Evolutionary conservation across 2,113 vertebrate genomes (phyloP).

Genomic region (Hiodon tergisus): DNA sequence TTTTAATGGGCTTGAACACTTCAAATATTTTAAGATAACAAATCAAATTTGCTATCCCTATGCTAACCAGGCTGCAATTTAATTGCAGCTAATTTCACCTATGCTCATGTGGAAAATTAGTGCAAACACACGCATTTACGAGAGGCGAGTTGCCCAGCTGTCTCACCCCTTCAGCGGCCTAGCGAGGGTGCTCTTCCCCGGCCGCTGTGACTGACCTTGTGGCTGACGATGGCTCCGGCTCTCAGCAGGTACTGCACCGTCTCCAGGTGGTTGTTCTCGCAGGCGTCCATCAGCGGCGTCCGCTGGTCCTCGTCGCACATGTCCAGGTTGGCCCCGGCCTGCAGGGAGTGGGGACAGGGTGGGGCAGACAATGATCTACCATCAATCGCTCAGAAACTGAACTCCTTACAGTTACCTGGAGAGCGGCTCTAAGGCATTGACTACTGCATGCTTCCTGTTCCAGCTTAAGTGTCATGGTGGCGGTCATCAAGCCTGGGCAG

Average conservation of each 20-base stretch:
- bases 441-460: not conserved
- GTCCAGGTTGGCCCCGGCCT: slow-evolving; percentile 95
- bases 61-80: too few relatives aligned
- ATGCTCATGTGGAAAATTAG: too few relatives aligned
- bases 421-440: not conserved
- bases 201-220: slow-evolving; percentile 67
- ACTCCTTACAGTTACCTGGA: not conserved
- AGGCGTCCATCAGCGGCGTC: slow-evolving; percentile 93
- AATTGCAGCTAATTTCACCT: too few relatives aligned
- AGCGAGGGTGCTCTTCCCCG: not conserved
- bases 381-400: too few relatives aligned
- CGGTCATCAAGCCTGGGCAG: too few relatives aligned
- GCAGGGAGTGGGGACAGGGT: not conserved
- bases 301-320: slow-evolving; percentile 94
- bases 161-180: too few relatives aligned
- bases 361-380: not conserved
- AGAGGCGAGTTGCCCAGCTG: too few relatives aligned
- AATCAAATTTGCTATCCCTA: too few relatives aligned
- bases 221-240: slow-evolving; percentile 84
- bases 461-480: too few relatives aligned
- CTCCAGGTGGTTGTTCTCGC: slow-evolving; percentile 93
- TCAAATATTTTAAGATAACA: too few relatives aligned
- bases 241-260: slow-evolving; percentile 88
- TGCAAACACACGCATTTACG: too few relatives aligned
- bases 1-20: too few relatives aligned